Conservation (phyloP, 2,888 invertebrate genomes). For the Platypus cylindrus region DNA sequence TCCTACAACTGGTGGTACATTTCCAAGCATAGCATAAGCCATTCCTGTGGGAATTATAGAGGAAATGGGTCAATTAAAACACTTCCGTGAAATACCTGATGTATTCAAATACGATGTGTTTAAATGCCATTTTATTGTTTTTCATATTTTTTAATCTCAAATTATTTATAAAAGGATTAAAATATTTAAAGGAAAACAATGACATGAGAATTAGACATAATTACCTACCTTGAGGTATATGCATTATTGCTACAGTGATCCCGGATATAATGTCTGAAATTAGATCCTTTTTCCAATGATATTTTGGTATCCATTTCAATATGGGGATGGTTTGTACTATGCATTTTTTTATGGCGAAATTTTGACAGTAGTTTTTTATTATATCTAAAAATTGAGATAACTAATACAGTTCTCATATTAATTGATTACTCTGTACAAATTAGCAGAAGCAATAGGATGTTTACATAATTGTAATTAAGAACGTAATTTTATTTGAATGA, state of each 20-base stretch:
- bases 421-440: too few species aligned
- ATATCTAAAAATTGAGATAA: slow-evolving; percentile 15
- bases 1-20: slow-evolving; percentile 40
- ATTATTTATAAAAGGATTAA: too few species aligned
- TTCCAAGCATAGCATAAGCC: slow-evolving; percentile 42
- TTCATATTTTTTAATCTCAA: too few species aligned
- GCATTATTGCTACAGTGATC: slow-evolving; percentile 72
- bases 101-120: too few species aligned
- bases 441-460: too few species aligned
- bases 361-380: slow-evolving; percentile 10
- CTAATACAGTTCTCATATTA: too few species aligned
- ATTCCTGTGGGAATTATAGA: slow-evolving; percentile 40
- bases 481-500: too few species aligned
- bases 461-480: too few species aligned
- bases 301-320: slow-evolving; percentile 48
- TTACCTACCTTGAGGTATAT: slow-evolving; percentile 63
- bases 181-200: too few species aligned
- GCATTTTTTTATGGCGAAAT: slow-evolving; percentile 9
- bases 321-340: slow-evolving; percentile 40
- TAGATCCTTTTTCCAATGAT: slow-evolving; percentile 46
- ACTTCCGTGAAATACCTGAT: too few species aligned
- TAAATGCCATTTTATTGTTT: too few species aligned
- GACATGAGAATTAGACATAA: too few species aligned
- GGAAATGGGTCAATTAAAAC: not conserved
- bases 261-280: slow-evolving; percentile 67